Evolutionary conservation across 2,797 vertebrate genomes (phyloP), one percentile per base, ranked within the genome.

Genomic region (Gambelia wislizenii): DNA sequence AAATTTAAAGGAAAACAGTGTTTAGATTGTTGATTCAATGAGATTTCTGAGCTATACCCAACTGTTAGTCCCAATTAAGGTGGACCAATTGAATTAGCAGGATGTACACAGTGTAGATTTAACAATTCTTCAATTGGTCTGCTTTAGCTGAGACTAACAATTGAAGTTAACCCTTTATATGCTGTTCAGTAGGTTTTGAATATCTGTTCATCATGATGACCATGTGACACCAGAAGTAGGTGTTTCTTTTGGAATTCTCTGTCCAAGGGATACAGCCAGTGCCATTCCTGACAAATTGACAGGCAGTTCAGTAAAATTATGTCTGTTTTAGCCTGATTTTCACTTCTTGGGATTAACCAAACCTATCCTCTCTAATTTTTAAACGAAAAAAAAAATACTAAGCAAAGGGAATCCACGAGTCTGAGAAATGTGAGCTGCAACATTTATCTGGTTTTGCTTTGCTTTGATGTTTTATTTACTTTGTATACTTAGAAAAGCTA

Each of bases 401-500:
- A 61, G 74, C 6, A 76, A 61, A 61, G 2, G 44, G 16, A 59
- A 72, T 75, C 10, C 1, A 59, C 75, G 52, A 85, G 54, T 30
- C 39, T 85, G 70, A 77, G 42, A 44, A 44, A 44, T 75, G 59
- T 33, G 7, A 44, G 27, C 39, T 76, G 30, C 61, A 1, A 22
- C 30, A 47, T 44, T 75, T 76, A 22, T 87, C 79, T 83, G n/a
- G 16, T 42, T 88, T 88, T 75, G 44, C 36, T 88, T 83, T 47
- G 9, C 44, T 47, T 83, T 67, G 30, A 52, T 88, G 47, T 64
- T 80, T 87, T 80, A 80, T 87, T 81, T 54, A 20, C 33, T 79
- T 86, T 52, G 39, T 47, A 9, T 36, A 77, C 44, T 78, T 49
- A 39, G 25, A 80, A 49, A 70, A 2, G 2, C 39, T 72, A 18